A percentile compares a stretch with the other conserved stretches of the same genome.
Conservation (phyloP, 2,113 vertebrate species). For the Caranx melampygus region DNA sequence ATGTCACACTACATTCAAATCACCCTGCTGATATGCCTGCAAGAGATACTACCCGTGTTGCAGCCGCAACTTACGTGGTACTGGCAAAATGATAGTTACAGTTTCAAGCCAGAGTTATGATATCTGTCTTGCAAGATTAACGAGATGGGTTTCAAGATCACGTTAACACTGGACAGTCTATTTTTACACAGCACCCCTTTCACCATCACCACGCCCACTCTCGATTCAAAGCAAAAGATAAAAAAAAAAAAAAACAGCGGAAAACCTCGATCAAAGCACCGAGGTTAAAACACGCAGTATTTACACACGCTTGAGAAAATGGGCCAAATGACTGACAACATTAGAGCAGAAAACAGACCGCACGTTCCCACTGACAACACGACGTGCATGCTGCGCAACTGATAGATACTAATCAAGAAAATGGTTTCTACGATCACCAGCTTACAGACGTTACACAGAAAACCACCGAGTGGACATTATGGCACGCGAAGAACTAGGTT, state of each 20-base stretch:
- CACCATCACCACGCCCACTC: constrained; percentile 70
- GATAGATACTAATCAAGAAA: background rate
- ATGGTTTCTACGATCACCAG: background rate
- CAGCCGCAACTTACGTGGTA: constrained; percentile 20
- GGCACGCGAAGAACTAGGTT: background rate
- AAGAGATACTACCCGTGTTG: background rate
- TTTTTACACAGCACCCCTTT: constrained; percentile 59
- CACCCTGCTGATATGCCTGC: constrained; percentile 16
- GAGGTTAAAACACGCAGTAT: background rate
- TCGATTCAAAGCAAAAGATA: constrained; percentile 21
- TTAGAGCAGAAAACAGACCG: background rate
- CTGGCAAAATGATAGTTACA: constrained; percentile 29
- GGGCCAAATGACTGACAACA: background rate
- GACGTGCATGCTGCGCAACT: constrained; percentile 15
- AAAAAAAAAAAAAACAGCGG: constrained; percentile 22
- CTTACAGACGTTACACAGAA: background rate
- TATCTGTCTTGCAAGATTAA: constrained; percentile 49
- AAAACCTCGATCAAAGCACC: constrained; percentile 4
- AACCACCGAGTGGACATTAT: background rate
- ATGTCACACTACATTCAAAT: constrained; percentile 46
- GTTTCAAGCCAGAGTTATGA: constrained; percentile 2
- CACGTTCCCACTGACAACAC: background rate
- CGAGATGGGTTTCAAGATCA: constrained; percentile 49
- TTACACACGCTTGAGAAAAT: background rate
- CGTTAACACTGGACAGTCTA: constrained; percentile 55